Conservation (phyloP, 2,797 vertebrate species). For the Protosalanx chinensis region DNA sequence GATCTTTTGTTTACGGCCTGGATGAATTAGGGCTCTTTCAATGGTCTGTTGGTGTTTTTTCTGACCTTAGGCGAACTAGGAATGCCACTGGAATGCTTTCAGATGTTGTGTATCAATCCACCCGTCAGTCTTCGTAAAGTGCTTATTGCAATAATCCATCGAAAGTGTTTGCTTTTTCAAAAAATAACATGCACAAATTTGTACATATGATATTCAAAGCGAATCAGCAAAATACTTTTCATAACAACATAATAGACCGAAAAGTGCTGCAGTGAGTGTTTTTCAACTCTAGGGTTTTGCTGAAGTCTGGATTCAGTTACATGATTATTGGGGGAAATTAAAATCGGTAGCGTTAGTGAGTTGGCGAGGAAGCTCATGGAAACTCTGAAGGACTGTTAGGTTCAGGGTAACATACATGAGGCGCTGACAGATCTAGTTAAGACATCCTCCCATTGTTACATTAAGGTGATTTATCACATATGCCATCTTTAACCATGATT, state of each 20-base stretch:
- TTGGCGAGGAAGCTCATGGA: too few relatives aligned
- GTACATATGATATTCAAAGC: too few relatives aligned
- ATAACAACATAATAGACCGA: too few relatives aligned
- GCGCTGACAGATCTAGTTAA: background rate
- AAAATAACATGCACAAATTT: background rate
- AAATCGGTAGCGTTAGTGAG: too few relatives aligned
- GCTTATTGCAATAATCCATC: background rate
- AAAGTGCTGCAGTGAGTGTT: too few relatives aligned
- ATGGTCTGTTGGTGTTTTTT: background rate
- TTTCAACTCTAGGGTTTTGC: too few relatives aligned
- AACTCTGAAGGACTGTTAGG: too few relatives aligned
- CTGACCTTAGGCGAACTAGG: constrained; percentile 5
- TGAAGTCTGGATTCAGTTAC: too few relatives aligned
- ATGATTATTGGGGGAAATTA: too few relatives aligned
- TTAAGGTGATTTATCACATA: background rate
- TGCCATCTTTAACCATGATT: constrained; percentile 18
- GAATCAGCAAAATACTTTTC: too few relatives aligned
- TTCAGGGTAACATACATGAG: too few relatives aligned
- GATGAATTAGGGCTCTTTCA: constrained; percentile 19
- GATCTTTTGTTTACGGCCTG: constrained; percentile 33
- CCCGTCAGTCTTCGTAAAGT: too few relatives aligned
- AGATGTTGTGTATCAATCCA: background rate
- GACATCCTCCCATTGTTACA: constrained; percentile 3
- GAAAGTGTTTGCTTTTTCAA: background rate
- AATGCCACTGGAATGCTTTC: constrained; percentile 13